Percentiles rank a stretch among this genome's conserved stretches.
These are phyloP conservation scores for Brachionichthys hirsutus DNA, from an alignment of 2,113 vertebrate genomes.

Conservation along the genomic window DNA sequence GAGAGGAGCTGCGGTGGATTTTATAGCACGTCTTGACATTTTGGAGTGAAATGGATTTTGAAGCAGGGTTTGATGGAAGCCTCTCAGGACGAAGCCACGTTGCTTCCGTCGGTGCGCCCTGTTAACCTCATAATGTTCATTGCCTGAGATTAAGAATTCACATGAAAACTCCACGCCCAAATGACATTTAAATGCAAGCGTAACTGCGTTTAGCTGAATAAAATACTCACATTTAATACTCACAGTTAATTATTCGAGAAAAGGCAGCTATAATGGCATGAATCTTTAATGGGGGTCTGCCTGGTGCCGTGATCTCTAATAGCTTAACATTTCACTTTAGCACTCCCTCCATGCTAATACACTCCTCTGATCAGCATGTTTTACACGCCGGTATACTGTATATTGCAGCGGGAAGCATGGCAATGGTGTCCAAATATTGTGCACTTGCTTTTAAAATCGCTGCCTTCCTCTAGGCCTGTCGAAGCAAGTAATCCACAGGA, in stretches of 20 bases:
- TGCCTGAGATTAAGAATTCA: conserved; percentile 61
- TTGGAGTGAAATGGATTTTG: conserved; percentile 36
- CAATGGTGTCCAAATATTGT: conserved; percentile 1
- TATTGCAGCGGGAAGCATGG: conserved; percentile 12
- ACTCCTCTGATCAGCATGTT: conserved; percentile 51
- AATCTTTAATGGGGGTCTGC: conserved; percentile 72
- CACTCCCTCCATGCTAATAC: conserved; percentile 40
- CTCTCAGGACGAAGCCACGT: conserved; percentile 17
- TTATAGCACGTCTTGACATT: conserved; percentile 55
- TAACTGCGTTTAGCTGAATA: conserved; percentile 68
- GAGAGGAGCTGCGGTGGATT: conserved; percentile 25
- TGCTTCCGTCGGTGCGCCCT: conserved; percentile 19
- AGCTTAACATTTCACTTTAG: conserved; percentile 74
- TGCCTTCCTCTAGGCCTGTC: neutral
- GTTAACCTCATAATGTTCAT: conserved; percentile 65
- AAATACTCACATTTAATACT: conserved; percentile 60
- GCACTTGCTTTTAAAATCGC: conserved; percentile 1
- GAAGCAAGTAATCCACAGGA: neutral
- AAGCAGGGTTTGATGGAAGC: conserved; percentile 36
- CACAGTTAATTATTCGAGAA: conserved; percentile 72
- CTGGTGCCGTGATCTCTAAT: conserved; percentile 59
- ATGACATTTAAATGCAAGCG: conserved; percentile 73
- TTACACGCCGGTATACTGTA: conserved; percentile 37
- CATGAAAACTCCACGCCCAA: conserved; percentile 56
- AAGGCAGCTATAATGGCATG: conserved; percentile 64